Evolutionary conservation across 1,140 invertebrate genomes (phyloP), one percentile per base, ranked within the genome.

Genomic region (Zophobas atratus): DNA sequence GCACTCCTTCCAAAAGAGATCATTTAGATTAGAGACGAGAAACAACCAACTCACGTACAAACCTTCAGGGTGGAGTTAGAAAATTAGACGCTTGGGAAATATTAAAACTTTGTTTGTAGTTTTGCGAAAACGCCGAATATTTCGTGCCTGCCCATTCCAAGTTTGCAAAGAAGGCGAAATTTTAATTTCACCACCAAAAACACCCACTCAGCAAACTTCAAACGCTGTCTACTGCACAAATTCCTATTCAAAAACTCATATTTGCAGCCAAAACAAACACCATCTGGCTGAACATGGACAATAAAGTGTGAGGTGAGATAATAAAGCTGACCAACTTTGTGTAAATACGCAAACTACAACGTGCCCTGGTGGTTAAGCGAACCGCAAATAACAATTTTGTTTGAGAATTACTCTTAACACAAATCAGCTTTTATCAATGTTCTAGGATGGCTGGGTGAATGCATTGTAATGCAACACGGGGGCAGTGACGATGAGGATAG

Each of bases 31-130:
- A 79, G 81, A 76, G 41, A 55, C 63, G 76, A 76, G 79, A 77
- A 77, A 74, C 78, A 81, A 75, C 32, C 76, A 73, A 77, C 79
- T 79, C 81, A 81, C 79, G 82, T 83, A 83, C 81, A 60, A 78
- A 78, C 76, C 79, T 80, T 76, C 57, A 41, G 76, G 79, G 63
- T 76, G 53, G 67, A 81, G 79, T 83, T 82, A 77, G 77, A 76
- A 83, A 83, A 83, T 83, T 83, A 83, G 81, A 77, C 82, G 77
- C 73, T 73, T 70, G 82, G 82, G 82, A 83, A 82, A 83, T 83
- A 83, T 82, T 83, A 83, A 83, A 83, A 83, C 76, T 83, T 83
- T 82, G 82, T 83, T 83, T 81, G 78, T 79, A 81, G 78, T 79
- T 81, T 74, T 79, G 51, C 76, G 60, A 71, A 67, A 60, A 67